Base-by-base conservation (phyloP, 2,888 invertebrate species). In the Laothoe populi region DNA sequence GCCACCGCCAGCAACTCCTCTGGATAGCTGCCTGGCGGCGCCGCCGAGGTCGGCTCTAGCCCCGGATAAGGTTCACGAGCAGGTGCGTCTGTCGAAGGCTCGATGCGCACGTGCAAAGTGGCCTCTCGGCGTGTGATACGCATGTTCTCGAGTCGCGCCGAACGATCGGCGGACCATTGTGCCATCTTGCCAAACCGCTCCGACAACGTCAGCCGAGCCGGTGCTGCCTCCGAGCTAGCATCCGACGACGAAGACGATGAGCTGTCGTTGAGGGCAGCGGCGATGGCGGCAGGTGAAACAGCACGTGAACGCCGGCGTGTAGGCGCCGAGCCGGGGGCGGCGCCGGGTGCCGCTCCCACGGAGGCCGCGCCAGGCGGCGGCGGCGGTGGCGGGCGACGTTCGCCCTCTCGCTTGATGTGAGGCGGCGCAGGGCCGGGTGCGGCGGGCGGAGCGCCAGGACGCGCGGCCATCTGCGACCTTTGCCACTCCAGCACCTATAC, bases 101-200 rank as follows among this genome's bases (percentile, higher is more conserved):
- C 96, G 67, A 96, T 96, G 87, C 96, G 95, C 45, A 97, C 97
- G 84, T 96, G 96, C 70, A 96, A 94, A 58, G 83, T 81, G 53
- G 95, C 89, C 66, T 95, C 95, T 64, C 96, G 96, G 67, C 97
- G 95, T 63, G 97, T 97, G 70, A 97, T 97, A 63, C 96, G 94
- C 96, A 97, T 97, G 79, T 97, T 97, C 86, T 97, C 97, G 81
- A 97, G 95, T 60, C 97, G 96, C 16, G 94, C 89, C n/a, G 96
- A 94, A 11, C 97, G 94, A 84, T 97, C 97, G 2, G 96, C 96
- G 66, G 96, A 96, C 97, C 97, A 97, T 79, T 97, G 97, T 23
- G 97, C 97, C 95, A 98, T 97, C 93, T 97, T 97, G 67, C 97
- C 97, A 87, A 98, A 98, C 23, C 96, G 94, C 86, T 98, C 97